These are phyloP conservation scores for Mesorhabditis sp. DNA, from an alignment of 2,888 invertebrate species.

Conservation along the genomic window DNA sequence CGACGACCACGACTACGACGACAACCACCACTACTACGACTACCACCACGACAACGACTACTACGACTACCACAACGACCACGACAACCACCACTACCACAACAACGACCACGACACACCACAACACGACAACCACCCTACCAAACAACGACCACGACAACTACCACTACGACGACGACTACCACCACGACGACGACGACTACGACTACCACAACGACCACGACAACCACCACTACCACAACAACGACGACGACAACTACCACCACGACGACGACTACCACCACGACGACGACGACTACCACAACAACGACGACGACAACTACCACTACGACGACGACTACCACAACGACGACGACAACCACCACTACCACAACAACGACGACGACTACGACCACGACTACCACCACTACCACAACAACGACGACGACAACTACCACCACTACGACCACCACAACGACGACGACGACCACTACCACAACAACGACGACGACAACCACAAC, in stretches of 20 bases:
- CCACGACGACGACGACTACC: not conserved
- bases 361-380: not conserved
- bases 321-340: not conserved
- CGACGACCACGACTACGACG: not conserved
- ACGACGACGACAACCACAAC: not conserved
- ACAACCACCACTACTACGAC: not conserved
- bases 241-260: not conserved
- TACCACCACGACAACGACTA: not conserved
- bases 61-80: not conserved
- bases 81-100: not conserved
- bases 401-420: not conserved
- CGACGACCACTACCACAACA: not conserved
- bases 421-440: not conserved
- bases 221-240: not conserved
- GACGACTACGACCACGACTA: not conserved
- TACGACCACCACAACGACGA: not conserved
- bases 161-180: constrained; percentile 2
- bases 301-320: not conserved
- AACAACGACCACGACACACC: not conserved
- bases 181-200: not conserved
- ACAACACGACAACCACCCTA: not conserved
- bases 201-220: not conserved
- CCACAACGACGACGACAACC: not conserved
- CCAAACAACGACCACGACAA: not conserved
- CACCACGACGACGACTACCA: not conserved